Evolutionary conservation across 2,113 vertebrate species (phyloP), one percentile per base, ranked within the genome.

Genomic region (Tragelaphus imberbis): DNA sequence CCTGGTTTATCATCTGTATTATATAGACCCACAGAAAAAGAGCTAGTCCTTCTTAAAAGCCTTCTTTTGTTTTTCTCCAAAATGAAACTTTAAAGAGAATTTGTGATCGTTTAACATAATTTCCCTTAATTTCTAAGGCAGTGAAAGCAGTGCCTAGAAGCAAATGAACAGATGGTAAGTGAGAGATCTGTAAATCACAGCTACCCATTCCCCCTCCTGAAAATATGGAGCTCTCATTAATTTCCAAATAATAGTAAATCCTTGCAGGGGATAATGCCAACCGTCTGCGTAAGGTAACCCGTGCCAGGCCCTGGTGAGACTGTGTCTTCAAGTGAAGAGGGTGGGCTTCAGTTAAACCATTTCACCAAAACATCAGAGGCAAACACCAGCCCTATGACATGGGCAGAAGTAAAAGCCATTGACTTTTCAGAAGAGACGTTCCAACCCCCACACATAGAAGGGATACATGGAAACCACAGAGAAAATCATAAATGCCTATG

Each of bases 91-190:
- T 75, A 71, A 84, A 94, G 95, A 90, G 96, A 91, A 88, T 44
- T n/a, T 80, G 91, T 53, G 95, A 88, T 27, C 94, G 84, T 91
- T 95, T 97, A 94, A 87, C 97, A 94, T 97, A 90, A 98, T 96
- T 96, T 88, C 96, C 90, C 82, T 95, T 94, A 65, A 94, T 96
- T 94, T 95, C 84, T 33, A 51, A 88, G 89, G 11, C 80, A 4
- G 84, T 1, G 55, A 59, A 97, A 97, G 88, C 13, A 16, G 77
- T 58, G 40, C 85, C 97, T 97, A 30, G 88, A 59, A 96, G 97
- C 96, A 75, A 97, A 94, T 9, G 94, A 98, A 94, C 97, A 98
- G 97, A 97, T 94, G 98, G 98, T 92, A 68, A 94, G 81, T 71
- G 96, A 97, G 95, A 68, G 91, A 94, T 49, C 77, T 65, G 40